Evolutionary conservation across 2,888 invertebrate species (phyloP).

Genomic region (Vandiemenella viatica): DNA sequence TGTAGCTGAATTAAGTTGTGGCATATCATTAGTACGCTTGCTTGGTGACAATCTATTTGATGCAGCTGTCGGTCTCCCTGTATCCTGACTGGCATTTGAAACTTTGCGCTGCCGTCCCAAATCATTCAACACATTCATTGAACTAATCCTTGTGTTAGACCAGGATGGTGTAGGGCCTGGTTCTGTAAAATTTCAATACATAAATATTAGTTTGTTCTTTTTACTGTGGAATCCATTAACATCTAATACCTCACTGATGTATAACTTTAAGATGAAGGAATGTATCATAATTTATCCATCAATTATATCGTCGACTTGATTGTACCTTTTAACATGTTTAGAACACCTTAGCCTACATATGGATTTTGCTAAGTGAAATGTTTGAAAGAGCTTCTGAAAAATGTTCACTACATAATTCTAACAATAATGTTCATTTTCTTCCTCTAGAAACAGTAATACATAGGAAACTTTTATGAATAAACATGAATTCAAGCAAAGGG

Average conservation of each 20-base stretch:
- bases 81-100: slow-evolving; percentile 10
- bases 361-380: too few relatives aligned
- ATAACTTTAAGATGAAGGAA: too few relatives aligned
- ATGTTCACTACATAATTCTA: too few relatives aligned
- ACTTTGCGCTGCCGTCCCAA: slow-evolving; percentile 11
- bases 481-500: too few relatives aligned
- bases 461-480: too few relatives aligned
- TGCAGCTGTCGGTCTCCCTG: slow-evolving; percentile 6
- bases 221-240: background rate
- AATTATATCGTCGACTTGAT: too few relatives aligned
- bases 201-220: background rate
- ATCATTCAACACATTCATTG: slow-evolving; percentile 9
- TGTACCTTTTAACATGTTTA: too few relatives aligned
- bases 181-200: slow-evolving; percentile 23
- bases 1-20: slow-evolving; percentile 29
- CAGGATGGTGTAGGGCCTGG: slow-evolving; percentile 34
- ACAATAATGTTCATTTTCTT: too few relatives aligned
- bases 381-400: too few relatives aligned
- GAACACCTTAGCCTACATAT: too few relatives aligned
- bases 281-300: too few relatives aligned
- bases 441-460: too few relatives aligned
- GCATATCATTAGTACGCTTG: slow-evolving; percentile 33
- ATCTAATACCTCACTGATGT: background rate
- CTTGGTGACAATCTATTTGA: slow-evolving; percentile 15
- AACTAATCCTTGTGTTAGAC: slow-evolving; percentile 16